phyloP scores from a whole-genome alignment of 2,113 vertebrate species.

The Bubo scandiacus region DNA sequence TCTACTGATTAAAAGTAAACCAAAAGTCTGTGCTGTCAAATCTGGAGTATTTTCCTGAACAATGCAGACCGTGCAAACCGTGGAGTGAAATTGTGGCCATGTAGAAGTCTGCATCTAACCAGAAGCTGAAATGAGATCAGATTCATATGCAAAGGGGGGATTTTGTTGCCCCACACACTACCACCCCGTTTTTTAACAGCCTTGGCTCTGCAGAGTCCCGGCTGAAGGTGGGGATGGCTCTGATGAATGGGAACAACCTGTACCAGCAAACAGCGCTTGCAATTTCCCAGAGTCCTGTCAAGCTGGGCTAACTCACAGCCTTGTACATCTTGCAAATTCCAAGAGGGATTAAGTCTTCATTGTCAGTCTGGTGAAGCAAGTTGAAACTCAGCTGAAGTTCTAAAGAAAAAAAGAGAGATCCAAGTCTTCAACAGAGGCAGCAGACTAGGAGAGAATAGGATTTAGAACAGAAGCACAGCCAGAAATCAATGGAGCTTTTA shows the following conservation, averaged over 20 bases:
- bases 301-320: background rate
- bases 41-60: background rate
- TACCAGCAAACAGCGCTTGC: background rate
- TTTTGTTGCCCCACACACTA: background rate
- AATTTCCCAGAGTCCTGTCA: background rate
- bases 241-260: background rate
- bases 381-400: slow-evolving; percentile 58
- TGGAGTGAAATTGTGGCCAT: background rate
- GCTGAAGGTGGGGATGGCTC: background rate
- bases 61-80: background rate
- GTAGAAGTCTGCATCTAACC: background rate
- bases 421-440: slow-evolving; percentile 8
- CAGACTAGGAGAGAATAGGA: slow-evolving; percentile 15
- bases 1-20: background rate
- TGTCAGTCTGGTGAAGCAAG: slow-evolving; percentile 45
- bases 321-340: slow-evolving; percentile 51
- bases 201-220: background rate
- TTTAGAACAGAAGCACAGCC: slow-evolving; percentile 54
- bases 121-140: background rate
- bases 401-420: slow-evolving; percentile 35
- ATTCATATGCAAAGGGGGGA: background rate
- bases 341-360: slow-evolving; percentile 59
- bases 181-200: fast-evolving
- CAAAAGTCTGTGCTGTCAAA: background rate
- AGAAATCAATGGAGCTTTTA: slow-evolving; percentile 43